A percentile compares a stretch with the other conserved stretches of the same genome.
Evolutionary conservation across 2,797 vertebrate genomes (phyloP).

Genomic region (Cirrhinus molitorella): DNA sequence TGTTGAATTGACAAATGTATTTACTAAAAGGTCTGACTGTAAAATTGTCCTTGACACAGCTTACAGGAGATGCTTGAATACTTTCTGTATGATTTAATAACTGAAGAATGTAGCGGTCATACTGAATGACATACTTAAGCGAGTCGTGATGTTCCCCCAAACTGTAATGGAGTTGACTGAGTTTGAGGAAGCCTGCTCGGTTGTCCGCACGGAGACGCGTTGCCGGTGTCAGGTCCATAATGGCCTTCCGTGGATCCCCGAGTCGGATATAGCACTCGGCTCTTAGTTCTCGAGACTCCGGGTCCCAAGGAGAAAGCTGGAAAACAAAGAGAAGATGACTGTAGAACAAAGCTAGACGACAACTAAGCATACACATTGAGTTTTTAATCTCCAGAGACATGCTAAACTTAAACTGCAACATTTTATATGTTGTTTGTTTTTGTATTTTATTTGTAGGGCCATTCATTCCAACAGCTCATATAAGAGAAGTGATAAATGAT

Average conservation of each 20-base stretch:
- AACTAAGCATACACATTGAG: not conserved
- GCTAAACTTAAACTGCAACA: not conserved
- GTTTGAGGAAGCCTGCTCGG: conserved; percentile 83
- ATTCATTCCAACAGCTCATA: not conserved
- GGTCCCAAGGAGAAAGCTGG: conserved; percentile 86
- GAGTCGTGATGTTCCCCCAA: conserved; percentile 84
- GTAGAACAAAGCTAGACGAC: not conserved
- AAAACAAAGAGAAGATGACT: conserved; percentile 33
- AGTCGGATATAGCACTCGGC: conserved; percentile 83
- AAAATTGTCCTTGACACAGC: not conserved
- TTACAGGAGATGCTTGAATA: not conserved
- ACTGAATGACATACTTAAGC: conserved; percentile 72
- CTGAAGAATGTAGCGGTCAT: not conserved
- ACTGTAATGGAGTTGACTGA: conserved; percentile 83
- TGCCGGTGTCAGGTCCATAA: conserved; percentile 83
- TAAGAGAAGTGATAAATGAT: not conserved
- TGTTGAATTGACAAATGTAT: not conserved
- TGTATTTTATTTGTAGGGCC: not conserved
- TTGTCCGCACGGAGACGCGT: conserved; percentile 84
- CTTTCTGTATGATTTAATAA: not conserved
- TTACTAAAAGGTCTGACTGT: not conserved
- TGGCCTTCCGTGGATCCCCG: conserved; percentile 83
- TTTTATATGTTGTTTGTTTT: not conserved
- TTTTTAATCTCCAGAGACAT: not conserved
- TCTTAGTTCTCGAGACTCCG: conserved; percentile 82